Percentiles rank a stretch among this genome's conserved stretches.
Evolutionary conservation across 2,888 invertebrate species (phyloP).

Genomic region (Gari tellinella): DNA sequence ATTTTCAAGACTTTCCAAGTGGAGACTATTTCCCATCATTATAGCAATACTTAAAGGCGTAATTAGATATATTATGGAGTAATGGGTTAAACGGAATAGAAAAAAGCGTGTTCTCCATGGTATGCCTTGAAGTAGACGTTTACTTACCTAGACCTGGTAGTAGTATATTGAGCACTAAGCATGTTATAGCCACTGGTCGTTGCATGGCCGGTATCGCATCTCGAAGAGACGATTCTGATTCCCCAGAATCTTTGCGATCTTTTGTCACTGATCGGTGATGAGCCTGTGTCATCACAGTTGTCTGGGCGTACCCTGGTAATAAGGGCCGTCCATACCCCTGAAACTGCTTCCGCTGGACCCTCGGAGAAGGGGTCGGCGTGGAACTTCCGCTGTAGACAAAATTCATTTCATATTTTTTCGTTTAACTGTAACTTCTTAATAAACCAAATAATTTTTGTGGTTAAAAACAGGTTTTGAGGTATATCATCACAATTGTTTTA

Average conservation of each 20-base stretch:
- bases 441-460: no score
- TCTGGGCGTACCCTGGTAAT: constrained; percentile 69
- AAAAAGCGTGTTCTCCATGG: no score
- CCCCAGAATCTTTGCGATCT: constrained; percentile 56
- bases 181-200: constrained; percentile 74
- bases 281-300: constrained; percentile 34
- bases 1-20: no score
- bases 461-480: no score
- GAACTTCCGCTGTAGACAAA: constrained; percentile 78
- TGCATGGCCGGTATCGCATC: constrained; percentile 81
- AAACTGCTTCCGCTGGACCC: constrained; percentile 68
- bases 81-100: no score
- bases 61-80: no score
- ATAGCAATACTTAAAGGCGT: no score
- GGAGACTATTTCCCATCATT: no score
- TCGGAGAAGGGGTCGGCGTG: constrained; percentile 76
- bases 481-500: no score
- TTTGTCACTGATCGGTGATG: constrained; percentile 39
- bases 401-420: constrained; percentile 63
- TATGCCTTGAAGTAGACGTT: no score
- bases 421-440: neutral
- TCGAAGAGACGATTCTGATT: constrained; percentile 68
- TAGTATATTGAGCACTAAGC: constrained; percentile 77
- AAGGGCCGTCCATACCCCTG: constrained; percentile 73
- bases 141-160: constrained; percentile 80